A percentile compares a stretch with the other conserved stretches of the same genome.
Evolutionary conservation across 1,140 invertebrate species (phyloP).

Genomic region (Choristoneura fumiferana): DNA sequence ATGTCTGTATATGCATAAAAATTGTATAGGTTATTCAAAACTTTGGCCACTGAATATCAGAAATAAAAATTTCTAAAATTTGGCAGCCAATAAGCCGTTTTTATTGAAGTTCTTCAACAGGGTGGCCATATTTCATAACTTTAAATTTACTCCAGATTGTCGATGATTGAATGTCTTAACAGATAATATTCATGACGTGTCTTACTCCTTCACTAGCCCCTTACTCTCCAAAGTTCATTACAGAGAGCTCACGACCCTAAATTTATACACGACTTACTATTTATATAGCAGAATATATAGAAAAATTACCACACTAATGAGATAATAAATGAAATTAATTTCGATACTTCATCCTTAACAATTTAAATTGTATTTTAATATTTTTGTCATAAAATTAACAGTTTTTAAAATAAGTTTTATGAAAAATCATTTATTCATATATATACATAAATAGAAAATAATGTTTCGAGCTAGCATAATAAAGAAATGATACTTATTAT

Average conservation of each 20-base stretch:
- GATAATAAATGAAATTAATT: constrained; percentile 54
- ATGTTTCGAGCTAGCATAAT: constrained; percentile 29
- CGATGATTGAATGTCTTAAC: background rate
- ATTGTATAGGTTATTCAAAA: constrained; percentile 70
- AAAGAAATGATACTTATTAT: constrained; percentile 22
- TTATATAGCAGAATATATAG: constrained; percentile 46
- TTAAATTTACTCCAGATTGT: background rate
- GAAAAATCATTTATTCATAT: constrained; percentile 53
- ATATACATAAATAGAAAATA: constrained; percentile 63
- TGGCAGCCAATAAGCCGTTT: constrained; percentile 17
- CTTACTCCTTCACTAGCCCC: background rate
- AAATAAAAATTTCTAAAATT: constrained; percentile 37
- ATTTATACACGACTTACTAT: constrained; percentile 68
- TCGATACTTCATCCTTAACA: constrained; percentile 55
- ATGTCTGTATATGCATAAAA: constrained; percentile 73
- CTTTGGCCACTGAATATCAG: constrained; percentile 64
- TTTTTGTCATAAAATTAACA: constrained; percentile 45
- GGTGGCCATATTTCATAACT: constrained; percentile 2
- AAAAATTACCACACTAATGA: constrained; percentile 50
- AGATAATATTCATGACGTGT: background rate
- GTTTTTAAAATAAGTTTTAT: constrained; percentile 41
- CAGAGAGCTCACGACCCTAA: constrained; percentile 62
- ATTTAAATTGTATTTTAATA: constrained; percentile 61
- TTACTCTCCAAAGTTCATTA: constrained; percentile 34
- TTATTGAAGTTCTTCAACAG: background rate